Base-by-base conservation (phyloP, 2,888 invertebrate genomes). In the Drosophila gaucha region DNA sequence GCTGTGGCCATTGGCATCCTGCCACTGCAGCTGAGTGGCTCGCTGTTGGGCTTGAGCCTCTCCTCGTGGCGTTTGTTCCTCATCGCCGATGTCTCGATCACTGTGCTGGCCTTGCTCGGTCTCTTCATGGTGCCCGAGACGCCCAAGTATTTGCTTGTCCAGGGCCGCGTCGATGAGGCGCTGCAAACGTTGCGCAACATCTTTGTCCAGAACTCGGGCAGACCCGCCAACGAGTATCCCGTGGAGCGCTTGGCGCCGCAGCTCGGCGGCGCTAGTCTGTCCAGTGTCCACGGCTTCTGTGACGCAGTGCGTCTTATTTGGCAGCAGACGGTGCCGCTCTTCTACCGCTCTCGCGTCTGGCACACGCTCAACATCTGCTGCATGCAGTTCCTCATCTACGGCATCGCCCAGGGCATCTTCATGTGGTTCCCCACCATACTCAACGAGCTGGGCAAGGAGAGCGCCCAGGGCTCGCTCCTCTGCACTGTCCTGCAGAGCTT, bases 41-140 rank as follows among this genome's bases (percentile, higher is more conserved):
- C 92, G 0, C 89, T 93, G 52, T 89, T 94, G 36, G 93, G 92
- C 49, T 92, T 96, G 63, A 89, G 90, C 0, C 94, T 95, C 86
- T 93, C 94, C 31, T 95, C 96, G 0, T 97, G 97, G 97, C 93
- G 97, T 6, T 88, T 96, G 5, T 94, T 96, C 60, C 91, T 97
- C 2, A 93, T 95, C 0, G 90, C 94, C 0, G 94, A 95, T 62
- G 93, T 94, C 0, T 33, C 95, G 2, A 94, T 96, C 0, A 94
- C 94, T 78, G 83, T 95, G 0, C 47, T 95, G 0, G 94, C 94
- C 0, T 93, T 94, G 0, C 35, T 94, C 0, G 92, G 94, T 12
- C 91, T 95, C 12, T 87, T 93, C 6, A 92, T 92, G 41, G 93
- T 95, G 12, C 96, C 96, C 0, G 97, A 97, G 89, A 97, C 96